These are phyloP conservation scores for Trinectes maculatus DNA, from an alignment of 2,113 vertebrate genomes.

Conservation along the genomic window DNA sequence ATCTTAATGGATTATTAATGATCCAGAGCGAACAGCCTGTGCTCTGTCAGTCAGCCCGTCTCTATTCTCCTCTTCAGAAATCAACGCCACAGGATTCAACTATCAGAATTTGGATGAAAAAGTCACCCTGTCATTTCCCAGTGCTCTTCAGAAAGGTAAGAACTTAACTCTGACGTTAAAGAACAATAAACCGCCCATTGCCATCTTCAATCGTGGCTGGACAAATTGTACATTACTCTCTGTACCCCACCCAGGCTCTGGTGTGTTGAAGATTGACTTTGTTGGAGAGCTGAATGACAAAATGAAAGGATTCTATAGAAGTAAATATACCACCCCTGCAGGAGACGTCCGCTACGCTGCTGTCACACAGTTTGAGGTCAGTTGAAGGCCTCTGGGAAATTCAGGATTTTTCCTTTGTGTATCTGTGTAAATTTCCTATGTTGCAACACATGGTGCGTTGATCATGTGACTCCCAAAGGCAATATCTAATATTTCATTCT, in stretches of 20 bases:
- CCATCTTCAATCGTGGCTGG: neutral
- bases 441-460: neutral
- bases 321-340: slow-evolving; percentile 89
- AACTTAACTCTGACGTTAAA: too few relatives aligned
- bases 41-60: neutral
- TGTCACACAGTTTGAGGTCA: slow-evolving; percentile 98
- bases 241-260: slow-evolving; percentile 83
- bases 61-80: slow-evolving; percentile 79
- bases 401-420: neutral
- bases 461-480: slow-evolving; percentile 21
- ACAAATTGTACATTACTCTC: slow-evolving; percentile 17
- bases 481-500: neutral
- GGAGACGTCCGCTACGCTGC: slow-evolving; percentile 95
- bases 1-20: neutral
- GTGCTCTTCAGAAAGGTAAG: slow-evolving; percentile 92
- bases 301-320: slow-evolving; percentile 99
- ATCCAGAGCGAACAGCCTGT: neutral
- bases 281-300: slow-evolving; percentile 98
- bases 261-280: slow-evolving; percentile 95
- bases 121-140: slow-evolving; percentile 97
- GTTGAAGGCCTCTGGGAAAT: neutral
- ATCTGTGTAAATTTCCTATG: neutral
- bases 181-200: neutral
- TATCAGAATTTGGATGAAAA: slow-evolving; percentile 99
- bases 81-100: slow-evolving; percentile 98